These are phyloP conservation scores for Rhea americana DNA, from an alignment of 2,113 vertebrate genomes.

Conservation along the genomic window DNA sequence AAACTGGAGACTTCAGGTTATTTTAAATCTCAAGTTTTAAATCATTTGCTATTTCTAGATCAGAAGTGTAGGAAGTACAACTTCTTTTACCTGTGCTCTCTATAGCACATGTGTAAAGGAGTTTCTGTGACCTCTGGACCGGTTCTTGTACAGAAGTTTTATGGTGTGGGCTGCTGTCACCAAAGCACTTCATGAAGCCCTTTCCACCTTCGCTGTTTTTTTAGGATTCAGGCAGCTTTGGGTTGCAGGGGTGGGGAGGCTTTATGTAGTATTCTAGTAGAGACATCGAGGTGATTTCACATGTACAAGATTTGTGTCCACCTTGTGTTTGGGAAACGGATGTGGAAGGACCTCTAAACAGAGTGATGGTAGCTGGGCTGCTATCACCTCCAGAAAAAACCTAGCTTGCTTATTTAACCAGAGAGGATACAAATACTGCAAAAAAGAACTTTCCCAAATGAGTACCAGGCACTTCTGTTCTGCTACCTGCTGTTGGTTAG, in stretches of 20 bases:
- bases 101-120: background rate
- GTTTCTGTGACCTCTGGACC: background rate
- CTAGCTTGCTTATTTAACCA: background rate
- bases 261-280: background rate
- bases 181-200: background rate
- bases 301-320: background rate
- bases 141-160: background rate
- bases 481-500: background rate
- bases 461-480: background rate
- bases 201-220: background rate
- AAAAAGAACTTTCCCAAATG: background rate
- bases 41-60: background rate
- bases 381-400: background rate
- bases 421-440: background rate
- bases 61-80: background rate
- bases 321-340: background rate
- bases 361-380: background rate
- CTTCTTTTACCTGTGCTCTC: background rate
- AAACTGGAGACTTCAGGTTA: background rate
- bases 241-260: background rate
- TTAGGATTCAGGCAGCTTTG: background rate
- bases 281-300: rapidly evolving
- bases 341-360: background rate
- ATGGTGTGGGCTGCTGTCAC: background rate
- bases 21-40: background rate